Evolutionary conservation across 2,888 invertebrate species (phyloP), one percentile per base, ranked within the genome.

Genomic region (Pterobdella sp.): DNA sequence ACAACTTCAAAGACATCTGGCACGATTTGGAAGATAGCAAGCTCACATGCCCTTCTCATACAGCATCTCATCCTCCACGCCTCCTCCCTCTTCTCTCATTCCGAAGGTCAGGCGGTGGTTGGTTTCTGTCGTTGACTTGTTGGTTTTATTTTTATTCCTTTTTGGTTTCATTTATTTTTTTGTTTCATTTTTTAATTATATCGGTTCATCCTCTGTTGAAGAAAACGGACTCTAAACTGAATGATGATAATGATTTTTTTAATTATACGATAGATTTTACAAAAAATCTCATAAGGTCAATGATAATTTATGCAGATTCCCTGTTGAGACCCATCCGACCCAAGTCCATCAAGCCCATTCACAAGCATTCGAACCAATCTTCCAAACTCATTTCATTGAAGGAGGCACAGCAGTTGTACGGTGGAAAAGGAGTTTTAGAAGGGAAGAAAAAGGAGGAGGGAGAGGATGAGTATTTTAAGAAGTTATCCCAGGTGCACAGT

Each of bases 381-480:
- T 10, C 63, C 1, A 56, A 63, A 37, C 32, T 71, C 31, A 71
- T 71, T 52, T 71, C 71, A 0, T 63, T 71, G 22, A 31, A 71
- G 4, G 63, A 71, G 34, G 71, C 71, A 4, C 60, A 63, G 31
- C 60, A 71, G 37, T 26, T 71, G n/a, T 71, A 63, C 26, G 70
- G 70, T 4, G 71, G 71, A 10, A 52, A 22, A 29, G 22, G 60
- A n/a, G 26, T 26, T 4, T 42, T 22, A 42, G n/a, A n/a, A n/a
- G n/a, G n/a, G n/a, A n/a, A n/a, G n/a, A n/a, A n/a, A n/a, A n/a
- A n/a, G n/a, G n/a, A n/a, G n/a, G n/a, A n/a, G n/a, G n/a, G n/a
- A n/a, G n/a, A n/a, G n/a, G n/a, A n/a, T n/a, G n/a, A n/a, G n/a
- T n/a, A n/a, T n/a, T n/a, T n/a, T n/a, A n/a, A n/a, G n/a, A n/a